Percentiles rank a stretch among this genome's conserved stretches.
phyloP scores from a whole-genome alignment of 2,113 vertebrate species.

The Odobenus rosmarus region DNA sequence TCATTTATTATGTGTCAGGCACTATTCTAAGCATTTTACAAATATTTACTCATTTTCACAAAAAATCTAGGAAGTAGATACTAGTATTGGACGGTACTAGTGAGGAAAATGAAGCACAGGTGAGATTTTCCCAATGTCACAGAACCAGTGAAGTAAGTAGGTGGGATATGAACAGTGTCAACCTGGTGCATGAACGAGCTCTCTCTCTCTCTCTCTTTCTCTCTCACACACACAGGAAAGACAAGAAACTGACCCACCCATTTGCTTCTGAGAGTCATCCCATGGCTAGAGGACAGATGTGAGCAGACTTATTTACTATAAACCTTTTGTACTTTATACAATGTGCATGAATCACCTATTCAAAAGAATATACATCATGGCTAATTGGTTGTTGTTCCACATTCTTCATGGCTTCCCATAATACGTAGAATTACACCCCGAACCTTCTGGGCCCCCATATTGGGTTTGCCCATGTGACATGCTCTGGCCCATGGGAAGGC shows the following conservation, averaged over 20 bases:
- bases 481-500: background rate
- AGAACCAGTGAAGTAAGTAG: background rate
- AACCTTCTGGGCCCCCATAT: background rate
- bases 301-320: background rate
- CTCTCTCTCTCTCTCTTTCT: no score
- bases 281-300: background rate
- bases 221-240: background rate
- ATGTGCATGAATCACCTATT: no score
- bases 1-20: background rate
- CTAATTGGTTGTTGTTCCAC: background rate
- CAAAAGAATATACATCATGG: background rate
- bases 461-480: background rate
- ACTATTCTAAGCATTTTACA: background rate
- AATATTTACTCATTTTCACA: background rate
- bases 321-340: background rate
- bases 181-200: background rate
- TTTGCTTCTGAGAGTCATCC: background rate
- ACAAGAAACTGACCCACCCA: background rate
- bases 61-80: background rate
- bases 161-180: background rate
- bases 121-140: background rate
- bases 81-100: background rate
- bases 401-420: background rate
- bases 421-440: background rate
- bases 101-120: background rate